Conservation (phyloP, 2,888 invertebrate genomes). For the Agrotis puta region DNA sequence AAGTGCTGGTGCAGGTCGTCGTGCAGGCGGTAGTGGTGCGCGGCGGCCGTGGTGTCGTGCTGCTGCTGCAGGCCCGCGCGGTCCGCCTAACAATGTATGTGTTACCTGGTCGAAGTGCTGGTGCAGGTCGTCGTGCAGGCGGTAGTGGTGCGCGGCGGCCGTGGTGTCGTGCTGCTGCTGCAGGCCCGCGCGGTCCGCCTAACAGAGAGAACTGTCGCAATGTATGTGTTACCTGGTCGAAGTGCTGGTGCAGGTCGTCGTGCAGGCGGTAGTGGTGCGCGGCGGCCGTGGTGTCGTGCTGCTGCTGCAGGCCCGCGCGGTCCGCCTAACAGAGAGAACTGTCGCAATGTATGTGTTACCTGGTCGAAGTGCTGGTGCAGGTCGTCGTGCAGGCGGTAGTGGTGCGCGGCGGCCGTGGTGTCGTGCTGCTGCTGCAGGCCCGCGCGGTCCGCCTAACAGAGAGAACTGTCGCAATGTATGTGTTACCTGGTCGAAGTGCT, state of each 20-base stretch:
- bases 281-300: conserved; percentile 92
- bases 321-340: conserved; percentile 89
- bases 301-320: conserved; percentile 86
- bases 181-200: conserved; percentile 90
- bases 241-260: conserved; percentile 94
- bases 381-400: conserved; percentile 94
- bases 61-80: conserved; percentile 87
- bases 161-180: conserved; percentile 90
- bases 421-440: conserved; percentile 86
- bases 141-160: conserved; percentile 94
- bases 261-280: conserved; percentile 95
- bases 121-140: conserved; percentile 94
- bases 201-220: conserved; percentile 80
- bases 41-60: conserved; percentile 92
- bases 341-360: conserved; percentile 70
- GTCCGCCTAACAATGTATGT: conserved; percentile 84
- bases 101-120: conserved; percentile 92
- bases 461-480: conserved; percentile 77
- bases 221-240: conserved; percentile 82
- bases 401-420: conserved; percentile 94
- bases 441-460: conserved; percentile 90
- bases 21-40: conserved; percentile 94
- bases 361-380: conserved; percentile 93
- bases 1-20: conserved; percentile 95
- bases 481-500: conserved; percentile 91